A percentile compares a stretch with the other conserved stretches of the same genome.
Conservation (phyloP, 2,888 invertebrate species). For the Hipparchia sbordonii region DNA sequence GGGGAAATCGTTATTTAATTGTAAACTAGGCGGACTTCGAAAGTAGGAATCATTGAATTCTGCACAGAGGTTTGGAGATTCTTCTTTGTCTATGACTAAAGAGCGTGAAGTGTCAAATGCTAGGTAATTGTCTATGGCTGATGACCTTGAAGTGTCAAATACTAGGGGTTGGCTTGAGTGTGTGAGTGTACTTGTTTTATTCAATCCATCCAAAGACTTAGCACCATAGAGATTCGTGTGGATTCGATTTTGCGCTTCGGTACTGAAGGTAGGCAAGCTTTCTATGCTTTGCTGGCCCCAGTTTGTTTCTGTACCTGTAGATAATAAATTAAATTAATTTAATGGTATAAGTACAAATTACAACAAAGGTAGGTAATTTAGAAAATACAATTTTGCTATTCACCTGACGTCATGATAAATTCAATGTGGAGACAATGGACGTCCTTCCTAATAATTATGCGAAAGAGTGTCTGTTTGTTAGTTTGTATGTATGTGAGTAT, state of each 20-base stretch:
- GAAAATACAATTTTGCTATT: no score
- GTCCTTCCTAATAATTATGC: neutral
- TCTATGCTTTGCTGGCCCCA: slow-evolving; percentile 73
- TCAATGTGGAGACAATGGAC: no score
- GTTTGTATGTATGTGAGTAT: no score
- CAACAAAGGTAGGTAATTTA: no score
- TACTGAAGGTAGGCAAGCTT: slow-evolving; percentile 62
- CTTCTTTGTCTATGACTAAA: slow-evolving; percentile 61
- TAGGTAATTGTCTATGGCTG: slow-evolving; percentile 49
- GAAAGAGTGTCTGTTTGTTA: neutral
- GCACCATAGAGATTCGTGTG: slow-evolving; percentile 64
- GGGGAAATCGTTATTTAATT: slow-evolving; percentile 51
- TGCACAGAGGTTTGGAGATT: slow-evolving; percentile 49
- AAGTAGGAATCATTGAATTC: slow-evolving; percentile 46
- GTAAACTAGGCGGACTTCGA: slow-evolving; percentile 61
- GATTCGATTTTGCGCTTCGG: slow-evolving; percentile 50
- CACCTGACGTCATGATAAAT: no score
- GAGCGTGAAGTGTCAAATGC: slow-evolving; percentile 69
- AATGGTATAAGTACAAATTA: neutral
- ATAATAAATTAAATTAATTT: slow-evolving; percentile 11
- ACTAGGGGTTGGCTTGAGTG: slow-evolving; percentile 55
- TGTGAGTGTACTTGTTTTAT: slow-evolving; percentile 41
- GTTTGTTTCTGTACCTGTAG: slow-evolving; percentile 61
- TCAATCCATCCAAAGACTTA: slow-evolving; percentile 70
- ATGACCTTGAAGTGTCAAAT: slow-evolving; percentile 67